These are phyloP conservation scores for Diachasmimorpha longicaudata DNA, from an alignment of 1,140 invertebrate species.

Conservation along the genomic window DNA sequence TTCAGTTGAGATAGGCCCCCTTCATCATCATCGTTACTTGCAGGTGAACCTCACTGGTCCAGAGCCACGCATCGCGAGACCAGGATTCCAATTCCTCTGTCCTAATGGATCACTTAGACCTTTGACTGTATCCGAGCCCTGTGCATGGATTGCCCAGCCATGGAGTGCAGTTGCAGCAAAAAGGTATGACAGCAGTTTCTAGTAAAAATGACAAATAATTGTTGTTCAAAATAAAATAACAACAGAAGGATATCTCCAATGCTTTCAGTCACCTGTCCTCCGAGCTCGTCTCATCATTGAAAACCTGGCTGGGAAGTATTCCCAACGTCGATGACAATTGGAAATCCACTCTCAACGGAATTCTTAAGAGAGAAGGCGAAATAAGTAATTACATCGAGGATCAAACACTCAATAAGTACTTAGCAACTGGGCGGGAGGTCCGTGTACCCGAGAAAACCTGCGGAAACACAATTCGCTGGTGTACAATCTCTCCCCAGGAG, in stretches of 20 bases:
- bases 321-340: constrained; percentile 29
- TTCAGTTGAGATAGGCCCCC: too few species aligned
- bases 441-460: constrained; percentile 50
- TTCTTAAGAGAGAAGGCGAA: constrained; percentile 29
- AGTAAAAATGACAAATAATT: too few species aligned
- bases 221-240: too few species aligned
- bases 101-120: constrained; percentile 66
- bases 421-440: constrained; percentile 47
- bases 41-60: not conserved
- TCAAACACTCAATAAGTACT: constrained; percentile 26
- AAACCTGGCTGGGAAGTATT: not conserved
- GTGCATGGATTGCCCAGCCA: constrained; percentile 67
- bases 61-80: not conserved
- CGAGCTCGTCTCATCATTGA: not conserved
- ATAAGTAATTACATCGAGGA: constrained; percentile 13
- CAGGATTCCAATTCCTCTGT: constrained; percentile 69
- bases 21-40: not conserved
- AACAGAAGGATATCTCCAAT: not conserved
- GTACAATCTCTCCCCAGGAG: constrained; percentile 64
- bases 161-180: constrained; percentile 64
- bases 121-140: constrained; percentile 57
- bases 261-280: not conserved
- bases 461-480: constrained; percentile 65
- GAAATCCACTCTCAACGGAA: constrained; percentile 26
- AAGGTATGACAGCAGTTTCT: constrained; percentile 53